Conservation (phyloP, 2,113 vertebrate species). For the Hydropotes inermis region DNA sequence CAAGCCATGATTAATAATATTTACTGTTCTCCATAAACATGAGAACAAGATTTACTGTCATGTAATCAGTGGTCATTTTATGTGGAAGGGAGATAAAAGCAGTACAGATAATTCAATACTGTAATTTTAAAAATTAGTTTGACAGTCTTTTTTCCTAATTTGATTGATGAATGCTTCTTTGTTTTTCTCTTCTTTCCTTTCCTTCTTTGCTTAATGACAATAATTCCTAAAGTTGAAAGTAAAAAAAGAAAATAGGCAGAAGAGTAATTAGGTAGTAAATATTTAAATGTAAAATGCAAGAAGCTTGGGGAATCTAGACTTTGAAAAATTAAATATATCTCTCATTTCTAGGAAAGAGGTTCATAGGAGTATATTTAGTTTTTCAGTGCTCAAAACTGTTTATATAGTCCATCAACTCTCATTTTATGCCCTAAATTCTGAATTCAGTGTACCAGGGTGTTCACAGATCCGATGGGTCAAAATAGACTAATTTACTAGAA, state of each 20-base stretch:
- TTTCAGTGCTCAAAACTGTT: background rate
- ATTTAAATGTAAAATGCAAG: slow-evolving; percentile 22
- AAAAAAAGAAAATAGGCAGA: background rate
- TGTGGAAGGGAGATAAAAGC: background rate
- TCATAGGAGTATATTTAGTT: background rate
- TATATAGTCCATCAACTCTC: background rate
- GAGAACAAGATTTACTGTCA: background rate
- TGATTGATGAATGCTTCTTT: slow-evolving; percentile 31
- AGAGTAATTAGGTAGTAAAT: slow-evolving; percentile 28
- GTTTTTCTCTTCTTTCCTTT: slow-evolving; percentile 3
- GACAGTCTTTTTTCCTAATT: slow-evolving; percentile 23
- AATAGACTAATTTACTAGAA: background rate
- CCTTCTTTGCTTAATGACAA: background rate
- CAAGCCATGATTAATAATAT: background rate
- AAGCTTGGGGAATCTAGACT: background rate
- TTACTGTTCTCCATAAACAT: slow-evolving; percentile 16
- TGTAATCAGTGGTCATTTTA: slow-evolving; percentile 2
- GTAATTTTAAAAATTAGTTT: slow-evolving; percentile 36
- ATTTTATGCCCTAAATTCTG: background rate
- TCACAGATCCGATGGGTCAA: background rate
- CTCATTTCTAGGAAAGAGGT: background rate
- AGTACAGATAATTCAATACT: background rate
- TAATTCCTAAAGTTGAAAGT: background rate
- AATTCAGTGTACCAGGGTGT: background rate
- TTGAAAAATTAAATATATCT: background rate